These are phyloP conservation scores for Narcine bancroftii DNA, from an alignment of 2,113 vertebrate species.

Conservation along the genomic window DNA sequence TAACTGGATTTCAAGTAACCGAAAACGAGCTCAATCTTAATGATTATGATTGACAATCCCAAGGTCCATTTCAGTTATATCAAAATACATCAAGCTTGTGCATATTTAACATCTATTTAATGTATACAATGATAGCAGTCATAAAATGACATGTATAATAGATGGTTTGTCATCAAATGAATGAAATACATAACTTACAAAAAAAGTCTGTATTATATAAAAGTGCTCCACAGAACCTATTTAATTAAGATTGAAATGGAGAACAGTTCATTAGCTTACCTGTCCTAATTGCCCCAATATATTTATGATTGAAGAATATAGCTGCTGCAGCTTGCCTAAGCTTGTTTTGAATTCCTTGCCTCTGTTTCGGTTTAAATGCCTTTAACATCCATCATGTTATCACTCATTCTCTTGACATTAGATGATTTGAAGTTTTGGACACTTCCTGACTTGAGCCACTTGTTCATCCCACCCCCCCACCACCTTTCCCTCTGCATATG, in stretches of 20 bases:
- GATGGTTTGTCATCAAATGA: neutral
- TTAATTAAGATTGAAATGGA: constrained; percentile 4
- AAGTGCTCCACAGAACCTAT: constrained; percentile 4
- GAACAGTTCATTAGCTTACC: neutral
- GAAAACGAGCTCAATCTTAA: no score
- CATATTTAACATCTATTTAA: neutral
- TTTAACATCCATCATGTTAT: neutral
- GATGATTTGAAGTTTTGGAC: neutral
- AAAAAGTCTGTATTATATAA: neutral
- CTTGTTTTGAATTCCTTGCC: neutral
- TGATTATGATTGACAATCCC: neutral
- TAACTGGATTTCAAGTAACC: neutral
- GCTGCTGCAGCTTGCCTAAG: constrained; percentile 16
- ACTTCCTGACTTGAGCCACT: no score
- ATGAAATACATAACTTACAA: neutral
- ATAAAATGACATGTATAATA: neutral
- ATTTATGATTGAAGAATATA: neutral
- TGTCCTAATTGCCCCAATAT: constrained; percentile 14
- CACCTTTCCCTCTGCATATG: neutral
- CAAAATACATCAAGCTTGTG: neutral
- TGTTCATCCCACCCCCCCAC: neutral
- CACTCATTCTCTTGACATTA: neutral
- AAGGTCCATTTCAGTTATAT: neutral
- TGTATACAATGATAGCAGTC: neutral
- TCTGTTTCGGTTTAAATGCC: neutral